phyloP scores from a whole-genome alignment of 2,113 vertebrate species.

The Antechinus flavipes region DNA sequence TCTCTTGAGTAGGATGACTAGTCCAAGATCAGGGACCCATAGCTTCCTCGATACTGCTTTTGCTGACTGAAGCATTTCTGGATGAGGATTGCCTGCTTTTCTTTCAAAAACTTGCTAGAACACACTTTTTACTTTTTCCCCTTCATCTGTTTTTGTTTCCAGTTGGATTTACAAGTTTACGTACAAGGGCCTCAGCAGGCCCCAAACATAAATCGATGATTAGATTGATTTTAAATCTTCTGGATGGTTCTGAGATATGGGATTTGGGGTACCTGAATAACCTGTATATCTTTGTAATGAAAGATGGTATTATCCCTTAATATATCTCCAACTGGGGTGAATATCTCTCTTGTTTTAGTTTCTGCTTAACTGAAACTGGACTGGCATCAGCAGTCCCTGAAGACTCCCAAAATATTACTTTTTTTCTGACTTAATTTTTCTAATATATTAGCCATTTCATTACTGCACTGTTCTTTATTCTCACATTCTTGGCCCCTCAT shows the following conservation, averaged over 20 bases:
- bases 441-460: not conserved
- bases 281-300: not conserved
- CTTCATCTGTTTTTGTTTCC: not conserved
- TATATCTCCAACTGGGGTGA: not conserved
- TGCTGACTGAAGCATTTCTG: not conserved
- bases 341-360: not conserved
- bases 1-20: not conserved
- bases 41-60: not conserved
- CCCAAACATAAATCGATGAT: not conserved
- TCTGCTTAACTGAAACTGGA: not conserved
- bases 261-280: not conserved
- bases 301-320: not conserved
- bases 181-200: not conserved
- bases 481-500: not conserved
- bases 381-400: not conserved
- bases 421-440: not conserved
- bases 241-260: not conserved
- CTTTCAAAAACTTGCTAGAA: not conserved
- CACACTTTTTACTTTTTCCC: not conserved
- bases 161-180: not conserved
- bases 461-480: not conserved
- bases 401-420: not conserved
- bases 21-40: not conserved
- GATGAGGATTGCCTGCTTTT: not conserved
- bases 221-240: not conserved